Evolutionary conservation across 1,140 invertebrate species (phyloP).

Genomic region (Condylostylus longicornis): DNA sequence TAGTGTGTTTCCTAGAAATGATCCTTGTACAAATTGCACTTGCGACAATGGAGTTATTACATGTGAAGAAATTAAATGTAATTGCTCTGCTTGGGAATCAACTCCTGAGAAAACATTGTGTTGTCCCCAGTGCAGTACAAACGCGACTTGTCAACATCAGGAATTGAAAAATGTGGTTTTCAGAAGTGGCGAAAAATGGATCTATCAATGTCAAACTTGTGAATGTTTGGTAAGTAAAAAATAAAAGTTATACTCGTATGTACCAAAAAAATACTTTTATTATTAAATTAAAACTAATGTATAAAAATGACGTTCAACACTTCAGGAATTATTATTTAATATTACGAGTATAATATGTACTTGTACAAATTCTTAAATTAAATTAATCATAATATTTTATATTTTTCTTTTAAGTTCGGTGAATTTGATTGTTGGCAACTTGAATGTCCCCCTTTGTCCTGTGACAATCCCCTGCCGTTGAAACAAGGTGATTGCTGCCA

Average conservation of each 20-base stretch:
- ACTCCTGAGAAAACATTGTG: slow-evolving; percentile 31
- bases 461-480: slow-evolving; percentile 46
- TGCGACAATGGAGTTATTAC: slow-evolving; percentile 46
- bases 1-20: slow-evolving; percentile 10
- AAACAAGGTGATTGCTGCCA: slow-evolving; percentile 51
- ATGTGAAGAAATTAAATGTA: slow-evolving; percentile 43
- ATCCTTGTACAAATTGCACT: slow-evolving; percentile 44
- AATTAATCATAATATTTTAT: neutral
- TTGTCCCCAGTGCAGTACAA: slow-evolving; percentile 62
- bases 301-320: too few species aligned
- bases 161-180: slow-evolving; percentile 58
- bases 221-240: slow-evolving; percentile 60
- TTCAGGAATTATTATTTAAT: too few species aligned
- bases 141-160: slow-evolving; percentile 58
- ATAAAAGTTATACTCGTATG: neutral
- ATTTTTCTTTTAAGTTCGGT: slow-evolving; percentile 56
- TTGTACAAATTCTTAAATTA: too few species aligned
- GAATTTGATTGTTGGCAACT: slow-evolving; percentile 81
- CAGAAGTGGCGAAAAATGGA: slow-evolving; percentile 68
- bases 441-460: slow-evolving; percentile 59
- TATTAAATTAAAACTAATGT: neutral
- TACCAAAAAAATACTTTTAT: too few species aligned
- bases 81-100: slow-evolving; percentile 34
- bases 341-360: too few species aligned
- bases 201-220: slow-evolving; percentile 79